Base-by-base conservation (phyloP, 2,113 vertebrate species). In the Gyps fulvus region DNA sequence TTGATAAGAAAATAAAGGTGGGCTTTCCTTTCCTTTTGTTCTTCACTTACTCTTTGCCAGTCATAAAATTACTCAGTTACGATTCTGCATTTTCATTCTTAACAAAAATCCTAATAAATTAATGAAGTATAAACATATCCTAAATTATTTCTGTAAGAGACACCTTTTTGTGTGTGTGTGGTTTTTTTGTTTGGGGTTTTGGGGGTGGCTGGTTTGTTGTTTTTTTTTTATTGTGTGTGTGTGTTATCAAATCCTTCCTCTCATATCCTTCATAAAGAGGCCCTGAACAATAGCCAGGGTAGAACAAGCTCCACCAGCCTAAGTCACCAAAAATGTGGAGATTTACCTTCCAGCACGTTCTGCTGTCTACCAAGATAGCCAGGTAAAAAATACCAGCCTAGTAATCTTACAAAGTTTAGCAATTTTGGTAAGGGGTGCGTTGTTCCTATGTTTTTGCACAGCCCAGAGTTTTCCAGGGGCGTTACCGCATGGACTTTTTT, bases 211-310 rank as follows among this genome's bases (percentile, higher is more conserved):
- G 47, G 11, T 3, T 25, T 50, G 9, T 16, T 52, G 36, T 26
- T 13, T 15, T 52, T 15, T 54, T 54, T 38, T 49, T 6, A 8
- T 38, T 13, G 0, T 52, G 1, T 42, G 1, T 42, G 4, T 14
- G 16, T 81, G 11, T 31, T 80, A 58, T 8, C 21, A 66, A n/a
- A 43, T 34, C 13, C 10, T 70, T 63, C 36, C 11, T 78, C 70
- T 65, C 20, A 20, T 7, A 49, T 10, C 3, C 45, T 67, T 79
- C 11, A 23, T 52, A 21, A 50, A 61, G 36, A 82, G 22, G 32
- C 18, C 6, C 12, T 31, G 7, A 77, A 55, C 11, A 58, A 77
- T 2, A 58, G 20, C 13, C n/a, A 38, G 17, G 52, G 45, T 12
- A 59, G 13, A 80, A 79, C 5, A 59, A 83, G 32, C 6, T 67